A percentile compares a stretch with the other conserved stretches of the same genome.
Conservation (phyloP, 1,140 invertebrate genomes). For the Drosophila littoralis region DNA sequence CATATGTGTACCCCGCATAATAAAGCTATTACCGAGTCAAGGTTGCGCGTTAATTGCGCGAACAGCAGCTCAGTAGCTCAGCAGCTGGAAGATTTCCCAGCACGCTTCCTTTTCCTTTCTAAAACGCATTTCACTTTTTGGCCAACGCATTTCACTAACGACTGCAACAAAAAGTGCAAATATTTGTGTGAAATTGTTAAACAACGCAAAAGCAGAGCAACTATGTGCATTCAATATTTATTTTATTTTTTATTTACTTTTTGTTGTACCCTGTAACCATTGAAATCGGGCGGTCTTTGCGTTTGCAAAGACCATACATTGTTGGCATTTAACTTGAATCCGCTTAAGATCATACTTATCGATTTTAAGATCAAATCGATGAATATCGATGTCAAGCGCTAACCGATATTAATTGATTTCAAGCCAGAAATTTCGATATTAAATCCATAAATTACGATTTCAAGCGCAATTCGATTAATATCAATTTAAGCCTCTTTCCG, state of each 20-base stretch:
- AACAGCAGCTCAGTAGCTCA: slow-evolving; percentile 6
- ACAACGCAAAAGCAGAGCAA: slow-evolving; percentile 36
- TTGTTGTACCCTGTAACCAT: not conserved
- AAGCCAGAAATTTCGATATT: too few relatives aligned
- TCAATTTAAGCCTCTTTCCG: too few relatives aligned
- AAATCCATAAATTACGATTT: too few relatives aligned
- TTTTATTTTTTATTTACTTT: slow-evolving; percentile 1
- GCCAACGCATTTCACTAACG: slow-evolving; percentile 14
- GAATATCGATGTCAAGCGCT: too few relatives aligned
- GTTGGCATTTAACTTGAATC: too few relatives aligned
- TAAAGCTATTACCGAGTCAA: slow-evolving; percentile 72
- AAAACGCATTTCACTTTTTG: slow-evolving; percentile 66
- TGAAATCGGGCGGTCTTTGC: too few relatives aligned
- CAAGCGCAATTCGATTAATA: too few relatives aligned
- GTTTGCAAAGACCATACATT: too few relatives aligned
- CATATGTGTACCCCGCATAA: slow-evolving; percentile 3
- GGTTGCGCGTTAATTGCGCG: slow-evolving; percentile 59
- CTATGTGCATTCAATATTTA: slow-evolving; percentile 27
- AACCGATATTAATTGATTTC: too few relatives aligned
- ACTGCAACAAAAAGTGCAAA: slow-evolving; percentile 40
- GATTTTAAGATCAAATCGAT: too few relatives aligned
- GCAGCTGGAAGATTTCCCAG: slow-evolving; percentile 18
- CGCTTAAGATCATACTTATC: too few relatives aligned
- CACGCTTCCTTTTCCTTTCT: slow-evolving; percentile 67
- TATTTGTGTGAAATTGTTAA: slow-evolving; percentile 68